These are phyloP conservation scores for Lycophotia porphyrea DNA, from an alignment of 2,888 invertebrate genomes.

Conservation along the genomic window DNA sequence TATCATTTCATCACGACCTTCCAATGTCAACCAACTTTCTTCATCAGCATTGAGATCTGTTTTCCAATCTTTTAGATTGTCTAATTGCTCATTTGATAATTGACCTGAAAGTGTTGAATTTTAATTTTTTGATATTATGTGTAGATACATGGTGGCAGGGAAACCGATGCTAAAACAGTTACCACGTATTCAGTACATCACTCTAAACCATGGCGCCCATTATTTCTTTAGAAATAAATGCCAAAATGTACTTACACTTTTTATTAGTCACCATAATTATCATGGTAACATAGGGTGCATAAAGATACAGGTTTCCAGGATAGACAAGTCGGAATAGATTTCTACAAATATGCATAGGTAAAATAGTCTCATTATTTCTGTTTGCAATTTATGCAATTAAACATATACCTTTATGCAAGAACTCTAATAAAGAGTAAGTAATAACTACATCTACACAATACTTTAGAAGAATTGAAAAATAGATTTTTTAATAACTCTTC, in stretches of 20 bases:
- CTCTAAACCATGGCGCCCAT: no score
- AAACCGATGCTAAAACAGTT: no score
- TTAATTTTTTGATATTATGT: not conserved
- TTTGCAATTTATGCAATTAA: not conserved
- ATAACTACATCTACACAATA: no score
- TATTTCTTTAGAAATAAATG: not conserved
- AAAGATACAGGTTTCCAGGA: not conserved
- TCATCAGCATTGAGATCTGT: constrained; percentile 86
- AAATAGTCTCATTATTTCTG: not conserved
- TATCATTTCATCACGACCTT: constrained; percentile 94
- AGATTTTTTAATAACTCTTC: not conserved
- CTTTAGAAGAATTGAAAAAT: no score
- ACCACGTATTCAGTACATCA: no score
- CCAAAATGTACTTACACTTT: not conserved
- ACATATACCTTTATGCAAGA: no score
- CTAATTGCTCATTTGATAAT: constrained; percentile 82
- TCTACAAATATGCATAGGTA: not conserved
- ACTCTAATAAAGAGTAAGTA: no score
- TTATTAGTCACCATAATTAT: not conserved
- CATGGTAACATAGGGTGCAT: not conserved
- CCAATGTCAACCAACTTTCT: constrained; percentile 92
- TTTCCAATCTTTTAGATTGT: constrained; percentile 91
- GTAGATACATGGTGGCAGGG: no score
- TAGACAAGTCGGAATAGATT: not conserved
- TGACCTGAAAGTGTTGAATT: constrained; percentile 73